Base-by-base conservation (phyloP, 2,113 vertebrate genomes). In the Propithecus coquereli region DNA sequence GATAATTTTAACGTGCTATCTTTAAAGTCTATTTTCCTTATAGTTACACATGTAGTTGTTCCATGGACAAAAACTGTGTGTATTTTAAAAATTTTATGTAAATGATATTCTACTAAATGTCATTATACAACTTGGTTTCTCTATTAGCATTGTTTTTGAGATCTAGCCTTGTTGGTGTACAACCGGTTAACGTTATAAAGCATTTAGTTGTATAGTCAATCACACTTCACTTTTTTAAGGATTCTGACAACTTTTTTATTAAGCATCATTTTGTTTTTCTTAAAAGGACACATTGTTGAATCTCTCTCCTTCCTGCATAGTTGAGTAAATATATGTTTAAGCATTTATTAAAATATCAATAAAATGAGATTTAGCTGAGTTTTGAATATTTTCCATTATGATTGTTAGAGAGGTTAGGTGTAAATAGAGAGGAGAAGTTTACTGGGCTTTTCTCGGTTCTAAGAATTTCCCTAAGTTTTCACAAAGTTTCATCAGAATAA, bases 11-110 rank as follows among this genome's bases (percentile, higher is more conserved):
- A 84, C 27, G 8, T 45, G 57, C 13, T 94, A 50, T 59, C 14
- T 87, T 94, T 87, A 68, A 8, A 84, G 10, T 59, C 30, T 87
- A 84, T 90, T 94, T 90, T 74, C 70, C 83, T 90, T 91, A 85
- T n/a, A 70, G 32, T 47, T 90, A 90, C 63, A 94, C 25, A 79
- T 68, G 47, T 77, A 83, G 82, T 27, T 87, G 34, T 61, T 52
- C 63, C 12, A 76, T 71, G 45, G 30, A 52, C 16, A 93, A 92
- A 70, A 63, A 76, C 14, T 50, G 34, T 32, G 45, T 47, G n/a
- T 18, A 45, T 66, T 92, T 89, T 65, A 20, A 57, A 65, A 52
- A 32, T 80, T 74, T 63, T 16, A 66, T 34, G 32, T 70, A 20
- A 91, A 50, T 40, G 22, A 54, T 47, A 89, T 27, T 81, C 27